Evolutionary conservation across 1,140 invertebrate species (phyloP), one percentile per base, ranked within the genome.

Genomic region (Diachasma alloeum): DNA sequence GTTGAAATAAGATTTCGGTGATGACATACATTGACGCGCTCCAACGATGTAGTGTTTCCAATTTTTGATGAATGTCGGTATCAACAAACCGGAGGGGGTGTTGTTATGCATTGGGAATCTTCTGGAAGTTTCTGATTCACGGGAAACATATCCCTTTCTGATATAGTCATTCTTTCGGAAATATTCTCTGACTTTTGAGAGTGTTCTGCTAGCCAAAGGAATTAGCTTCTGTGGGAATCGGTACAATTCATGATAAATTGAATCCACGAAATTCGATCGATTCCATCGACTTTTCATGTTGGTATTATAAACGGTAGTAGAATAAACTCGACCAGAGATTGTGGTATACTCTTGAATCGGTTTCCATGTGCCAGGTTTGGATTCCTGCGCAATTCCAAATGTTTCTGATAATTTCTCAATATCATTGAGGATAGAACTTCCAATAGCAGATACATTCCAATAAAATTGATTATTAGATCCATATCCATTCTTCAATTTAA

Each of bases 121-220:
- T 2, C 6, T 53, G 6, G n/a, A 4, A 6, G 48, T 53, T n/a
- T 6, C 13, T 26, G 24, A 63, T 63, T 24, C 19, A 0, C 19
- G 9, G 24, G 24, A 5, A 24, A 63, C 8, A 48, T 70, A 5
- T 59, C 68, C 31, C 76, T 75, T 22, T 78, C 56, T 15, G n/a
- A 24, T 4, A 48, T 76, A 53, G 80, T 81, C 37, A 72, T 76
- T n/a, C 11, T 63, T 66, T 39, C 31, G 15, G 77, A 19, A 46
- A 42, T 78, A 8, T 46, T 13, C n/a, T 5, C 19, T 15, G 19
- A 72, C 26, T 1, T 42, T 44, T 22, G 11, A 59, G 19, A 59
- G 17, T 13, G 48, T 26, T 44, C 11, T 4, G 10, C 9, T 8
- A 15, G 24, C 6, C 17, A 73, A n/a, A 19, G 56, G 70, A 19